Base-by-base conservation (phyloP, 2,113 vertebrate species). In the Saimiri boliviensis region DNA sequence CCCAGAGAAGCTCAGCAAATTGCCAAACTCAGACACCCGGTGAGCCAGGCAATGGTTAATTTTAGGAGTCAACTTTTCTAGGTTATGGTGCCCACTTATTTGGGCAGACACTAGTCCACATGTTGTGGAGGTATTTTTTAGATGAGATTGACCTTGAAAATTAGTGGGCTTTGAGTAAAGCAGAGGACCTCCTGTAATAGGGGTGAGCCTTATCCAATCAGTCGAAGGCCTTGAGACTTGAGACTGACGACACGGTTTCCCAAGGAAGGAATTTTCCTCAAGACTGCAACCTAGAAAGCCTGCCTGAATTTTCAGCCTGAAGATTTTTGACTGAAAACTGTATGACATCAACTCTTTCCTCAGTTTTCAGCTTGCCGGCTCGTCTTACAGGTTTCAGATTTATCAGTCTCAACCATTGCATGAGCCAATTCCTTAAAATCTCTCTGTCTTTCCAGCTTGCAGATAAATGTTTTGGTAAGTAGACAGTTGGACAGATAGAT, bases 31-130 rank as follows among this genome's bases (percentile, higher is more conserved):
- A 3, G 0, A 0, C 21, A 47, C 37, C 37, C n/a, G 8, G 30
- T 0, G 16, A 58, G 35, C 2, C 21, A 5, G 6, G 0, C 10
- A 32, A 17, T 1, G 11, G 20, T 6, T 25, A n/a, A 16, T 32
- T 8, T 17, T 11, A 32, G 5, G 5, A 9, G 8, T 32, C 71
- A 52, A 0, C 70, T 52, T 40, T 8, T 7, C 27, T 3, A 20
- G 21, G 74, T 17, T 5, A 0, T 0, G 2, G 45, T 11, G 13
- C 74, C 76, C 23, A 13, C 49, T 23, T 8, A 3, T 17, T 49
- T 19, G n/a, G 35, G 8, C 0, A 4, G 37, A 80, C 25, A 8
- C 25, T 23, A 10, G 45, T 19, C 35, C 30, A 14, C 30, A 23
- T 7, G 52, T 56, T n/a, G 3, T 6, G 40, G 35, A 32, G 32